Percentiles rank a stretch among this genome's conserved stretches.
Conservation (phyloP, 35 echinoderm and acorn worm species). For the Patiria miniata region DNA sequence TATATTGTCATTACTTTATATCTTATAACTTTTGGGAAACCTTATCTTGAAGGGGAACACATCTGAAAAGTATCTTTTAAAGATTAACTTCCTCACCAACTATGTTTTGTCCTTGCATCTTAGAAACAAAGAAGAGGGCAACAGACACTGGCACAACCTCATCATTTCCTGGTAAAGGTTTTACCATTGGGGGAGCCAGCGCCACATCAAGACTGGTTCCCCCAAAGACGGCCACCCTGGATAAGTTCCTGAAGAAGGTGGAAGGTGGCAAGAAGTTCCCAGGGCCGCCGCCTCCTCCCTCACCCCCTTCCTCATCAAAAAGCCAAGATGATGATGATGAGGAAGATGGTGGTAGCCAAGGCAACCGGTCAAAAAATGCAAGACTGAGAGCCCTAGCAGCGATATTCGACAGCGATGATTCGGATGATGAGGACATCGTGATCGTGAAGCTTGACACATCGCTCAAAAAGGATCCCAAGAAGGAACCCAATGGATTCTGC, state of each 20-base stretch:
- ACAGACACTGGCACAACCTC: neutral
- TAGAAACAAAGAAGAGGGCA: neutral
- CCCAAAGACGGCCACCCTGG: neutral
- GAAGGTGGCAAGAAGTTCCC: neutral
- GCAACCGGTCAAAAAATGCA: neutral
- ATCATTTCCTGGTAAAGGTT: neutral
- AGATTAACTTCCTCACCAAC: too few species aligned
- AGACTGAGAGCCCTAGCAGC: slow-evolving; percentile 12
- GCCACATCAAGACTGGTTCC: neutral
- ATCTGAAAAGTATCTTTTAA: too few species aligned
- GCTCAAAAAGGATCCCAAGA: neutral
- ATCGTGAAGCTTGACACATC: neutral
- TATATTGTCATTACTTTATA: too few species aligned
- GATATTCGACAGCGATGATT: slow-evolving; percentile 15
- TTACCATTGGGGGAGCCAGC: neutral
- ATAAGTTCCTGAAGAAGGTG: slow-evolving; percentile 14
- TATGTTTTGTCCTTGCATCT: too few species aligned
- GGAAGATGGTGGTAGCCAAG: neutral
- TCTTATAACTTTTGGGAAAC: too few species aligned
- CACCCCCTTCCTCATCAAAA: neutral
- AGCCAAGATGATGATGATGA: neutral
- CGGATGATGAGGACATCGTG: slow-evolving; percentile 1
- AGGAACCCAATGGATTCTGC: too few species aligned
- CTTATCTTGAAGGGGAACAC: too few species aligned
- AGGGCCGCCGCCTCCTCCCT: neutral